phyloP scores from a whole-genome alignment of 2,113 vertebrate species.

The Pelecanus crispus region DNA sequence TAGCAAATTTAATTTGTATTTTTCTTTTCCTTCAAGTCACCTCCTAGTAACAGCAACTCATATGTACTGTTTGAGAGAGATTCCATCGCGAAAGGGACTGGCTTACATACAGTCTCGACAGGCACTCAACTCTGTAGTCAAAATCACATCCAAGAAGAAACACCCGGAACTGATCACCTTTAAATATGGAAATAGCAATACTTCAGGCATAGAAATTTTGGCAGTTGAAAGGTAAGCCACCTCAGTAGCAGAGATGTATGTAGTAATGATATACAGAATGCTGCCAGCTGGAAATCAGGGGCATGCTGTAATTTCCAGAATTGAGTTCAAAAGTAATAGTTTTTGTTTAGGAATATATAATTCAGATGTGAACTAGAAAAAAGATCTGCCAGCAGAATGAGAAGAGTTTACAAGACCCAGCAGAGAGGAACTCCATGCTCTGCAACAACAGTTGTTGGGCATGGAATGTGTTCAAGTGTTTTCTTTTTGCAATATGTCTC shows the following conservation, averaged over 20 bases:
- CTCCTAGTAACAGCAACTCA: slow-evolving; percentile 95
- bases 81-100: slow-evolving; percentile 89
- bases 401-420: neutral
- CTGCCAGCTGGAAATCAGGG: neutral
- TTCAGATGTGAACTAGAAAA: neutral
- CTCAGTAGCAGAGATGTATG: neutral
- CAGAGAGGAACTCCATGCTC: neutral
- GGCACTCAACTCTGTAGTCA: slow-evolving; percentile 93
- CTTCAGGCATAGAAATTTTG: slow-evolving; percentile 89
- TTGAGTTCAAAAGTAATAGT: neutral
- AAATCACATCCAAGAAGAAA: slow-evolving; percentile 99
- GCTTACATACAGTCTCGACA: slow-evolving; percentile 97
- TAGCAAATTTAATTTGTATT: neutral
- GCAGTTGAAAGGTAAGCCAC: slow-evolving; percentile 90
- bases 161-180: slow-evolving; percentile 98
- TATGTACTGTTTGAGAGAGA: slow-evolving; percentile 98
- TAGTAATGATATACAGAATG: neutral
- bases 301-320: neutral
- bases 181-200: slow-evolving; percentile 94
- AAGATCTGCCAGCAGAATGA: neutral
- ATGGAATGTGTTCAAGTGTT: neutral
- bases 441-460: neutral
- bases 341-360: neutral
- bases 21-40: slow-evolving; percentile 75
- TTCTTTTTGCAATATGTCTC: neutral